These are phyloP conservation scores for Dasypolia templi DNA, from an alignment of 2,888 invertebrate genomes.

Conservation along the genomic window DNA sequence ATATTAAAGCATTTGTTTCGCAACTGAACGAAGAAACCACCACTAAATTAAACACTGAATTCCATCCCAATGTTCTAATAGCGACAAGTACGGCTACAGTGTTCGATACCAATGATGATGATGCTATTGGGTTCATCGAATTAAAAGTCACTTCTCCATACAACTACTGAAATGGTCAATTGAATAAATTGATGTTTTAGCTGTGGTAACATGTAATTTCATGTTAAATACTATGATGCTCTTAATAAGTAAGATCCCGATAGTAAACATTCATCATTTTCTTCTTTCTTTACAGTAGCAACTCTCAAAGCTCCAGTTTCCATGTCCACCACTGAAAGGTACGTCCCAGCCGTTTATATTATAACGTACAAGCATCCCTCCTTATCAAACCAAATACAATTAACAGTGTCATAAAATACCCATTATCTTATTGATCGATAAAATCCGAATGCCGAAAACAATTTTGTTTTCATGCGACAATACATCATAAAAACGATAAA, in stretches of 20 bases:
- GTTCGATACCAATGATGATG: not conserved
- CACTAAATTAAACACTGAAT: not conserved
- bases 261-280: not conserved
- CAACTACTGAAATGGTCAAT: not conserved
- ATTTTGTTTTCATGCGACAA: constrained; percentile 42
- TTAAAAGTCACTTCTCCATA: not conserved
- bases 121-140: not conserved
- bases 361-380: constrained; percentile 7
- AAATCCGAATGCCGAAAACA: constrained; percentile 48
- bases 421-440: constrained; percentile 59
- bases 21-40: not conserved
- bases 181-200: not conserved
- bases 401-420: constrained; percentile 60
- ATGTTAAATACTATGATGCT: not conserved
- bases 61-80: not conserved
- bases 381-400: constrained; percentile 58
- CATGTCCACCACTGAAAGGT: not conserved
- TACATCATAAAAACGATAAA: constrained; percentile 56
- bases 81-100: not conserved
- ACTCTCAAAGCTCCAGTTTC: not conserved
- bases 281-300: not conserved
- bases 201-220: not conserved
- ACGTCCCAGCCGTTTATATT: not conserved
- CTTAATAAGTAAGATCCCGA: not conserved
- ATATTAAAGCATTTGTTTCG: not conserved